These are phyloP conservation scores for Polydrusus tereticollis DNA, from an alignment of 2,888 invertebrate genomes.

Conservation along the genomic window DNA sequence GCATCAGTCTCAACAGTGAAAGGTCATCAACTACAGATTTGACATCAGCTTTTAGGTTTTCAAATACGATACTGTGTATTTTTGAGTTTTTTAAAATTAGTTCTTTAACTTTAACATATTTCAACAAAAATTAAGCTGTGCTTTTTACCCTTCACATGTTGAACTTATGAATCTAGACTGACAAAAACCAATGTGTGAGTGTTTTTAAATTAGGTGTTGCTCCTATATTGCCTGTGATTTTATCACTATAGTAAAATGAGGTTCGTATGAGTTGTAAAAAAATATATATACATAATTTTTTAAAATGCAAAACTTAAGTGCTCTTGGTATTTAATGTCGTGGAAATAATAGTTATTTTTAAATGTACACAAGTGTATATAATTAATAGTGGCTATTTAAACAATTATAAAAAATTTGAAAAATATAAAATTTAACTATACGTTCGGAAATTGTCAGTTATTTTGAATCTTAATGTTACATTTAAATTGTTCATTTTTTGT, in stretches of 20 bases:
- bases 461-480: neutral
- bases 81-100: neutral
- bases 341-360: conserved; percentile 65
- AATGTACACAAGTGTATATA: conserved; percentile 68
- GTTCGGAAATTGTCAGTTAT: neutral
- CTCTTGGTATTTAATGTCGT: conserved; percentile 69
- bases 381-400: conserved; percentile 55
- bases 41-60: too few species aligned
- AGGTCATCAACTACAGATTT: too few species aligned
- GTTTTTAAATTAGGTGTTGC: neutral
- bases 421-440: conserved; percentile 11
- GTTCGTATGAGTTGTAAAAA: conserved; percentile 57
- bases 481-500: neutral
- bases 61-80: too few species aligned
- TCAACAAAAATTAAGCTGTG: neutral
- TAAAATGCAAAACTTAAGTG: conserved; percentile 67
- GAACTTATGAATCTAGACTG: neutral
- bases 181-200: neutral
- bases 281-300: conserved; percentile 61
- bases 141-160: neutral
- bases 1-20: too few species aligned
- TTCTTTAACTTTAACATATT: neutral
- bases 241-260: conserved; percentile 65
- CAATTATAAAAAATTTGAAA: conserved; percentile 64
- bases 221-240: conserved; percentile 21